These are phyloP conservation scores for Silvanus unidentatus DNA, from an alignment of 2,888 invertebrate species.

Conservation along the genomic window DNA sequence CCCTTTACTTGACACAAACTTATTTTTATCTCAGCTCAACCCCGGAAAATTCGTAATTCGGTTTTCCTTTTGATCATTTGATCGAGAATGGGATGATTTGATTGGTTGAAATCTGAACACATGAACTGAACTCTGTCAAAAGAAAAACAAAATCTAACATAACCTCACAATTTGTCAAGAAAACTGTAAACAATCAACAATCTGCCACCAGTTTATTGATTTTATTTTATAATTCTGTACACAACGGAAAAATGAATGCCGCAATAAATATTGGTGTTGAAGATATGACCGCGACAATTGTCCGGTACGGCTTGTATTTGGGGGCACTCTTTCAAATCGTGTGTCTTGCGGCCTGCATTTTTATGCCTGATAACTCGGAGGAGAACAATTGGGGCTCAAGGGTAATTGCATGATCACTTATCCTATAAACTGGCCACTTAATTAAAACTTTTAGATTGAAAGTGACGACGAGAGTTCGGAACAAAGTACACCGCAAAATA, in stretches of 20 bases:
- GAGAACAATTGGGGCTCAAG: slow-evolving; percentile 44
- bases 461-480: slow-evolving; percentile 70
- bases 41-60: no score
- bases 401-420: slow-evolving; percentile 41
- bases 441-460: slow-evolving; percentile 46
- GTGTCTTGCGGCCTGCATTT: slow-evolving; percentile 76
- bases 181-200: no score
- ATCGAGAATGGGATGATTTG: no score
- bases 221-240: no score
- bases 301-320: slow-evolving; percentile 75
- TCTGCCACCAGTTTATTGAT: no score
- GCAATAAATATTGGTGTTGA: slow-evolving; percentile 55
- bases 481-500: slow-evolving; percentile 65
- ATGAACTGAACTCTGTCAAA: no score
- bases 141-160: no score
- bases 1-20: no score
- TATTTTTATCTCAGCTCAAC: no score
- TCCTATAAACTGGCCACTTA: background rate
- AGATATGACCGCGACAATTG: slow-evolving; percentile 65
- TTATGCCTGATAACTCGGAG: slow-evolving; percentile 63
- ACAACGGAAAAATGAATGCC: slow-evolving; percentile 40
- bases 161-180: no score
- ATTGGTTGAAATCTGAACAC: no score
- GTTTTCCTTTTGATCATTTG: no score
- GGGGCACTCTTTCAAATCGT: slow-evolving; percentile 84